Percentiles rank a stretch among this genome's conserved stretches.
phyloP scores from a whole-genome alignment of 2,113 vertebrate species.

The pig (Sus scrofa) region T2T-Sscrofa CM000817.6:45943001-45943500 shows the following conservation, averaged over 20 bases:
- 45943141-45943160: fast-evolving
- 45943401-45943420: background rate
- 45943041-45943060: constrained; percentile 98
- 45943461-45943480: background rate
- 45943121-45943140: constrained; percentile 87
- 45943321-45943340: background rate
- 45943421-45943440: background rate
- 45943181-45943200: background rate
- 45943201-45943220: background rate
- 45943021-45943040: constrained; percentile 95
- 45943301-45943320: background rate
- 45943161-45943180: background rate
- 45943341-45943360: background rate
- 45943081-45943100: constrained; percentile 98
- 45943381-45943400: background rate
- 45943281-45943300: background rate
- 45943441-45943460: background rate
- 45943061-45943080: constrained; percentile 99
- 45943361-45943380: background rate
- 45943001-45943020: constrained; percentile 11
- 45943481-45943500: too few relatives aligned
- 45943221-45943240: background rate
- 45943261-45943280: background rate
- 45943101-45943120: constrained; percentile 94
- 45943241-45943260: background rate